Percentiles rank a stretch among this genome's conserved stretches.
These are phyloP conservation scores for Lontra canadensis DNA, from an alignment of 2,113 vertebrate species.

Conservation along the genomic window DNA sequence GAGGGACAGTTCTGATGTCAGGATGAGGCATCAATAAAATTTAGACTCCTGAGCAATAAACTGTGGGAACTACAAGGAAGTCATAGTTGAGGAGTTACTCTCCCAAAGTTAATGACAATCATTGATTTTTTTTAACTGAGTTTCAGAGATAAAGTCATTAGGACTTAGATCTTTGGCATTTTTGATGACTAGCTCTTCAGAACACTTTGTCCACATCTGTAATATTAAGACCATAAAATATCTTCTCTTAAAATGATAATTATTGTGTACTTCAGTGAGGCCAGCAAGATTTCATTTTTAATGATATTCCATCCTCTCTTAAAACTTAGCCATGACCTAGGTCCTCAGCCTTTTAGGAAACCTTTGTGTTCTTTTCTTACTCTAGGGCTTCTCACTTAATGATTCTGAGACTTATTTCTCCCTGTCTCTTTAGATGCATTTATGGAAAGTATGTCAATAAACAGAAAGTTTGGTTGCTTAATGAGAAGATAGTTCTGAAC, in stretches of 20 bases:
- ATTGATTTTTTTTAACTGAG: conserved; percentile 45
- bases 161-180: conserved; percentile 25
- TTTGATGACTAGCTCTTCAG: conserved; percentile 1
- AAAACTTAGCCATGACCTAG: not conserved
- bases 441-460: conserved; percentile 14
- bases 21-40: not conserved
- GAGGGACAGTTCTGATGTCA: not conserved
- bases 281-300: conserved; percentile 2
- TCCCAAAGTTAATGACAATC: not conserved
- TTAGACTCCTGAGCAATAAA: not conserved
- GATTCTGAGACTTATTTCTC: conserved; percentile 28
- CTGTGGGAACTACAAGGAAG: not conserved
- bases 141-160: conserved; percentile 18
- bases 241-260: not conserved
- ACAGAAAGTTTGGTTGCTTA: not conserved
- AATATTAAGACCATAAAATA: conserved; percentile 35
- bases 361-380: conserved; percentile 15
- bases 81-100: not conserved
- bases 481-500: conserved; percentile 13
- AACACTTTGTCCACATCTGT: not conserved
- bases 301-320: not conserved
- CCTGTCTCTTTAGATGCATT: not conserved
- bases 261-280: not conserved
- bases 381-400: not conserved
- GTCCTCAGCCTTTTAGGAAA: conserved; percentile 33